Base-by-base conservation (phyloP, 2,888 invertebrate genomes). In the Balanococcus diminutus region DNA sequence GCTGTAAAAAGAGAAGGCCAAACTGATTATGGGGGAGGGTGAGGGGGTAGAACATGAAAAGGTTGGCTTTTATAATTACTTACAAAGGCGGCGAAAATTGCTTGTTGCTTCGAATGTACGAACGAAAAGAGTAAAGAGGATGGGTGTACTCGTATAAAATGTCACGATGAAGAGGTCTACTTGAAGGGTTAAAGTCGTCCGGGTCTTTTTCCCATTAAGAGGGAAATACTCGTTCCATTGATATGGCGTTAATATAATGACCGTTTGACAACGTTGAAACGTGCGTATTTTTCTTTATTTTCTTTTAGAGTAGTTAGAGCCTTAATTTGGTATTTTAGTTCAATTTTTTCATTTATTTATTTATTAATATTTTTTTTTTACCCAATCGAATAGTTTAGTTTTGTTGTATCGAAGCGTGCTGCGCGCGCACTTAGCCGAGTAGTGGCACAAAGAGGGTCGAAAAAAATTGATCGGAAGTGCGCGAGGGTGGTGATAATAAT, bases 401-500 rank as follows among this genome's bases (percentile, higher is more conserved):
- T 42, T 42, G n/a, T 3, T n/a, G 5, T 46, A n/a, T 46, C n/a
- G n/a, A 46, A n/a, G 46, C 46, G 46, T 46, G 0, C 2, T 46
- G 46, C 46, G 46, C 46, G 46, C 46, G 46, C 46, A 46, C n/a
- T 46, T n/a, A n/a, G 3, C 51, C 31, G 51, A 19, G 46, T n/a
- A n/a, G 19, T n/a, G 51, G 82, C 82, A 82, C 82, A 82, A 82
- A 31, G 82, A 25, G 39, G n/a, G 19, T 16, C 11, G 39, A 39
- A 82, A 82, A 39, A 81, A 22, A 39, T 19, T 25, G 81, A 22
- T n/a, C 46, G n/a, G 42, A 46, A n/a, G n/a, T 36, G 46, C n/a
- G 46, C 14, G 28, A 28, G 67, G 67, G 67, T 14, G 67, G 28
- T 22, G 22, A 0, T 67, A 25, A 1, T 25, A 61, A n/a, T 25